Base-by-base conservation (phyloP, 2,113 vertebrate species). In the Actenoides lindsayi region DNA sequence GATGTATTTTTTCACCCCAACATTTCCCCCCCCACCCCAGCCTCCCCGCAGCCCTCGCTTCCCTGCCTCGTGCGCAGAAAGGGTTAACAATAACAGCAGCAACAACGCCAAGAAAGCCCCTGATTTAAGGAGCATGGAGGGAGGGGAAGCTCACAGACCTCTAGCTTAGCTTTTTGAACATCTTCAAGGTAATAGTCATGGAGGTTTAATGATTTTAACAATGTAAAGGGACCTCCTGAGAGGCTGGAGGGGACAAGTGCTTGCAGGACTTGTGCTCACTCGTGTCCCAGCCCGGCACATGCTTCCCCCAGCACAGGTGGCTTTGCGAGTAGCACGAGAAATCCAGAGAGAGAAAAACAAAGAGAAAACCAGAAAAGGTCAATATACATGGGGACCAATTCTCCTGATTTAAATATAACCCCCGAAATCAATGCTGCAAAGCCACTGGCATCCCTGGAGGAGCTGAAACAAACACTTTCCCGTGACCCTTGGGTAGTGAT, bases 401-500 rank as follows among this genome's bases (percentile, higher is more conserved):
- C 42, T 63, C 24, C n/a, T 6, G 11, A 19, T 56, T 79, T 19
- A 79, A 79, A 41, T 0, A 2, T 21, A 39, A 17, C 3, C 4
- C 28, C 15, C 12, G 5, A 77, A 77, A 42, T 11, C 16, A 30
- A 24, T 3, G 1, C 19, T 23, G 25, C 19, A 48, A 85, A 88
- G 17, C 19, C 70, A 35, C 1, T 15, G 16, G 60, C 23, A 42
- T 4, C 30, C 19, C 60, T 20, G 6, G 46, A 53, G 37, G 41
- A 53, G 35, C 30, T 3, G 3, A 30, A 60, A 41, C 3, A 24
- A 50, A 24, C n/a, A 6, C 35, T 39, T 53, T 16, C 6, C 44
- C 8, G 71, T 1, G 14, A 41, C 16, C 12, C 51, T 15, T 2
- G 23, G 53, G 56, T 4, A 15, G 60, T 0, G 7, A 11, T 1